Evolutionary conservation across 37 sponge, comb jelly and placozoan species (phyloP).

Genomic region (Petrosia ficiformis): DNA sequence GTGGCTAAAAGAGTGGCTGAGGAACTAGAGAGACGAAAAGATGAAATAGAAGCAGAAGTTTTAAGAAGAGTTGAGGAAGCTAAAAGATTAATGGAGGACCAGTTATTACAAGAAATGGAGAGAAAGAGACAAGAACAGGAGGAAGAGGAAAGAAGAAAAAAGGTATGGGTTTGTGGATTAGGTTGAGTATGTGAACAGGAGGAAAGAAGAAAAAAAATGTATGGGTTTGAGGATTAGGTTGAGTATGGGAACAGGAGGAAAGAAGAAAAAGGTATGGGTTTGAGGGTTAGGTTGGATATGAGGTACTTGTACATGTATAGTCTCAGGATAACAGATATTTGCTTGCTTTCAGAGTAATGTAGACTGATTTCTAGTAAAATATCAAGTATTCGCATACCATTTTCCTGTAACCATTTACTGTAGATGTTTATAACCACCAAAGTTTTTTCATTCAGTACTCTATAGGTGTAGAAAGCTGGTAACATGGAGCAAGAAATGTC

Average conservation of each 20-base stretch:
- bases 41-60: constrained; percentile 83
- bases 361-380: no score
- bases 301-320: no score
- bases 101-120: constrained; percentile 77
- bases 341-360: no score
- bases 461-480: no score
- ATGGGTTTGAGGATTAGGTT: neutral
- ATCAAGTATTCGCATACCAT: no score
- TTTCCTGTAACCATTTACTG: no score
- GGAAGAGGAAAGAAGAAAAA: constrained; percentile 61
- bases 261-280: constrained; percentile 49
- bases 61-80: constrained; percentile 77
- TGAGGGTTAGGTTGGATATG: no score
- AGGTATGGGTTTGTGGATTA: constrained; percentile 34
- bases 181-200: no score
- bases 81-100: constrained; percentile 77
- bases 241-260: constrained; percentile 67
- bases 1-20: constrained; percentile 63
- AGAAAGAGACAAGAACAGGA: constrained; percentile 63
- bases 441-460: no score
- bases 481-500: no score
- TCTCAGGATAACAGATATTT: no score
- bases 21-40: constrained; percentile 66
- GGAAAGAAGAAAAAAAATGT: constrained; percentile 66
- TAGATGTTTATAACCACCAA: no score